A percentile compares a stretch with the other conserved stretches of the same genome.
These are phyloP conservation scores for Ochropleura plecta DNA, from an alignment of 2,888 invertebrate species.

Conservation along the genomic window DNA sequence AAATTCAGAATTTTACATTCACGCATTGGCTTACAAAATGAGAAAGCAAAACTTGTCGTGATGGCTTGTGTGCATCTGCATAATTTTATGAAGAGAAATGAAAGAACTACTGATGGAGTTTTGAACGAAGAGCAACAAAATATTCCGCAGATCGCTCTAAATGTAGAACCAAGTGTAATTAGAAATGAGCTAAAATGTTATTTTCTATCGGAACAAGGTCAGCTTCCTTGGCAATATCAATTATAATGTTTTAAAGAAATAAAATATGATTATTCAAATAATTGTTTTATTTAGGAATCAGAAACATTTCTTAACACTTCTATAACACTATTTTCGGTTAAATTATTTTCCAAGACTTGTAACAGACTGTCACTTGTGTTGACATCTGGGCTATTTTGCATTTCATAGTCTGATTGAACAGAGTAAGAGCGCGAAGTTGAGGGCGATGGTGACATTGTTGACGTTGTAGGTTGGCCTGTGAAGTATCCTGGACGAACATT, in stretches of 20 bases:
- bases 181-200: constrained; percentile 58
- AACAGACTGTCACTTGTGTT: constrained; percentile 60
- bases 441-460: constrained; percentile 56
- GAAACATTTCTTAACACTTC: constrained; percentile 41
- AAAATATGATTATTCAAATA: constrained; percentile 56
- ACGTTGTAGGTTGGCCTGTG: constrained; percentile 52
- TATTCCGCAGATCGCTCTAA: constrained; percentile 55
- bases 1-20: constrained; percentile 53
- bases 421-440: constrained; percentile 58
- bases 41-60: constrained; percentile 58
- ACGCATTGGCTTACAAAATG: constrained; percentile 55
- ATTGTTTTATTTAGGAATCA: constrained; percentile 55
- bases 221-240: constrained; percentile 55
- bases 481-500: constrained; percentile 50
- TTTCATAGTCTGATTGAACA: constrained; percentile 51
- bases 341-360: constrained; percentile 57
- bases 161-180: constrained; percentile 57
- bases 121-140: constrained; percentile 55
- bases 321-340: constrained; percentile 54
- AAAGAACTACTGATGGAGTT: constrained; percentile 56
- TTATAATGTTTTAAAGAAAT: constrained; percentile 52
- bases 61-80: constrained; percentile 57
- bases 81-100: constrained; percentile 60
- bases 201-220: constrained; percentile 58
- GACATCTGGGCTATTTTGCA: constrained; percentile 58